Conservation (phyloP, 2,797 vertebrate species). For the Channallabes apus region DNA sequence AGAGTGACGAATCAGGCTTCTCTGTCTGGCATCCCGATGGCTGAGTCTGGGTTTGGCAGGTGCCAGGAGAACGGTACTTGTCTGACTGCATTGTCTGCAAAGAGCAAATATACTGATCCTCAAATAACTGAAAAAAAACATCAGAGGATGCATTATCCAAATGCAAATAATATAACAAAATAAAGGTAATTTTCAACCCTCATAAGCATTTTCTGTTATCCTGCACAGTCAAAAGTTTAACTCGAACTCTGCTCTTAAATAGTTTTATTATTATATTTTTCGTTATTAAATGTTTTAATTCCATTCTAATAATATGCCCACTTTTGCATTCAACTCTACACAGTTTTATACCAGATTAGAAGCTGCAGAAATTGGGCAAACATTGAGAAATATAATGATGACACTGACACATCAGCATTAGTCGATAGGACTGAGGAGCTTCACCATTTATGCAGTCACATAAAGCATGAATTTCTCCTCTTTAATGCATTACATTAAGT, state of each 20-base stretch:
- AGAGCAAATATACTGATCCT: background rate
- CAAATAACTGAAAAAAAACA: background rate
- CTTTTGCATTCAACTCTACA: background rate
- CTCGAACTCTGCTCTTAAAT: no score
- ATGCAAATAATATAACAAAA: no score
- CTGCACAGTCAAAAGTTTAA: no score
- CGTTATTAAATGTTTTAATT: background rate
- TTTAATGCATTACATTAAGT: background rate
- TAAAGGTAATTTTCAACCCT: no score
- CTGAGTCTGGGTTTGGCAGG: no score
- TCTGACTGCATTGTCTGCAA: no score
- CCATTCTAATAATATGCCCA: background rate
- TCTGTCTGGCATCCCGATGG: no score
- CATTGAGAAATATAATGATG: constrained; percentile 52
- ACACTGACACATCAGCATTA: constrained; percentile 43
- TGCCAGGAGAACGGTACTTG: no score
- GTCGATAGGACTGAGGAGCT: constrained; percentile 49
- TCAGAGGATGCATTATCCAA: background rate
- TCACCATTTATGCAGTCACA: constrained; percentile 36
- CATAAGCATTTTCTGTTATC: no score
- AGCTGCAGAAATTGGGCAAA: background rate
- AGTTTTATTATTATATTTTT: no score
- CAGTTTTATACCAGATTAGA: background rate
- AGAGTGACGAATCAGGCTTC: no score
- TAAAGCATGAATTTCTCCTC: constrained; percentile 39